Evolutionary conservation across 2,888 invertebrate genomes (phyloP).

Genomic region (Lithophane ornitopus): DNA sequence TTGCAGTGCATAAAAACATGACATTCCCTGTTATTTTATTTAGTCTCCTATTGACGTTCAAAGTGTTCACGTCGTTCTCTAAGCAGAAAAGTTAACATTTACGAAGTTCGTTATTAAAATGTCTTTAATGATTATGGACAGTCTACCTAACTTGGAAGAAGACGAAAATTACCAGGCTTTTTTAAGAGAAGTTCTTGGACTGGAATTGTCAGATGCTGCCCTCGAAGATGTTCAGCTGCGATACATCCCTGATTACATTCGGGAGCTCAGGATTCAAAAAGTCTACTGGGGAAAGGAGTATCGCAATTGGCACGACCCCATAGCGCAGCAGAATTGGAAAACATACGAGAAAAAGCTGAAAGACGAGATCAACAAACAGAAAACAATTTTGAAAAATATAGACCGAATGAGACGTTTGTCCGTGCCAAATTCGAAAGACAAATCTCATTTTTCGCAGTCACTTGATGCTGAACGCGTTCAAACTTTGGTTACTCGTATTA

Average conservation of each 20-base stretch:
- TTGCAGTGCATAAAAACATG: not conserved
- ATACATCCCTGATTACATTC: slow-evolving; percentile 22
- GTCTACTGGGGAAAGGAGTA: slow-evolving; percentile 5
- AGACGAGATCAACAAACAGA: not conserved
- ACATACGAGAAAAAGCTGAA: not conserved
- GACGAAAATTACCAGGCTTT: not conserved
- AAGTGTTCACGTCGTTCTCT: not conserved
- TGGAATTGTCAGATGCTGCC: not conserved
- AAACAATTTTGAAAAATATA: slow-evolving; percentile 6
- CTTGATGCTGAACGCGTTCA: slow-evolving; percentile 19
- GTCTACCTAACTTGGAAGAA: not conserved
- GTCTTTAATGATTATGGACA: slow-evolving; percentile 5
- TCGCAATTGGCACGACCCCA: not conserved
- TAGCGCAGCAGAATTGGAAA: slow-evolving; percentile 1
- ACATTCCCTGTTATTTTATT: not conserved
- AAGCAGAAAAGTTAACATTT: not conserved
- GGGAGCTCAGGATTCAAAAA: not conserved
- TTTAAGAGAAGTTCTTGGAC: not conserved
- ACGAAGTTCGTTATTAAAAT: not conserved
- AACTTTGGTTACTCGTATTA: not conserved
- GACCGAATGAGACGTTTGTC: not conserved
- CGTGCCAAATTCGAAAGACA: not conserved
- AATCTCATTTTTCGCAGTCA: not conserved
- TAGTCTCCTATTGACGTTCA: not conserved
- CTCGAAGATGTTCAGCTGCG: not conserved